phyloP scores from a whole-genome alignment of 2,797 vertebrate genomes.

The Falco rusticolus region DNA sequence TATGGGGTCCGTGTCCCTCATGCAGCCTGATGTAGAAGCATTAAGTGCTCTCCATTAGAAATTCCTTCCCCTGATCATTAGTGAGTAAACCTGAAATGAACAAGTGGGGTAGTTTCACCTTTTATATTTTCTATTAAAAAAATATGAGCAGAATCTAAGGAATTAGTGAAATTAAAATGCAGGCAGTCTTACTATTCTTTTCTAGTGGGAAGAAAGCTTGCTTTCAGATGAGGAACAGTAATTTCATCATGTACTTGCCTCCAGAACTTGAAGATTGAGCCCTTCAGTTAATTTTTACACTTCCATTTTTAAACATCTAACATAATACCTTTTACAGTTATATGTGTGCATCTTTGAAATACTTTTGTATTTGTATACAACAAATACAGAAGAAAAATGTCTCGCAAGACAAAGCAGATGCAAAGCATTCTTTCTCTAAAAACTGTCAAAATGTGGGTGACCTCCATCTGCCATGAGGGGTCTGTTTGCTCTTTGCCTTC shows the following conservation, averaged over 20 bases:
- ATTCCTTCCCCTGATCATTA: not conserved
- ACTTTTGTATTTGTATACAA: not conserved
- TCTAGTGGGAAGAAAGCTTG: not conserved
- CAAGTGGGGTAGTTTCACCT: not conserved
- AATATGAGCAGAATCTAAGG: not conserved
- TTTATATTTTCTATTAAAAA: not conserved
- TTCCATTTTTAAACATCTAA: not conserved
- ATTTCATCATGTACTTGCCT: not conserved
- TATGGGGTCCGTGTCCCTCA: not conserved
- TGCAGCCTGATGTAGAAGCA: not conserved
- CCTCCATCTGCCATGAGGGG: rapidly evolving
- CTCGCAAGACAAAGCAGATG: not conserved
- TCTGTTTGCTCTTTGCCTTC: not conserved
- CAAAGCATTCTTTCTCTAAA: not conserved
- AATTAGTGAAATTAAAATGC: not conserved
- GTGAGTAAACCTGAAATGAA: not conserved
- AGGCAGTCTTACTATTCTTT: not conserved
- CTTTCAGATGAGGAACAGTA: not conserved
- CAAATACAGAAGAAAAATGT: not conserved
- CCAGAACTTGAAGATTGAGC: not conserved
- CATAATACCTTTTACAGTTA: not conserved
- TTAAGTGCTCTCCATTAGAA: not conserved
- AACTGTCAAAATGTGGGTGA: not conserved
- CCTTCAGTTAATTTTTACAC: not conserved
- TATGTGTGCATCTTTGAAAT: not conserved